Percentiles rank a stretch among this genome's conserved stretches.
Conservation (phyloP, 2,797 vertebrate species). For the Melanotaenia trifasciata region DNA sequence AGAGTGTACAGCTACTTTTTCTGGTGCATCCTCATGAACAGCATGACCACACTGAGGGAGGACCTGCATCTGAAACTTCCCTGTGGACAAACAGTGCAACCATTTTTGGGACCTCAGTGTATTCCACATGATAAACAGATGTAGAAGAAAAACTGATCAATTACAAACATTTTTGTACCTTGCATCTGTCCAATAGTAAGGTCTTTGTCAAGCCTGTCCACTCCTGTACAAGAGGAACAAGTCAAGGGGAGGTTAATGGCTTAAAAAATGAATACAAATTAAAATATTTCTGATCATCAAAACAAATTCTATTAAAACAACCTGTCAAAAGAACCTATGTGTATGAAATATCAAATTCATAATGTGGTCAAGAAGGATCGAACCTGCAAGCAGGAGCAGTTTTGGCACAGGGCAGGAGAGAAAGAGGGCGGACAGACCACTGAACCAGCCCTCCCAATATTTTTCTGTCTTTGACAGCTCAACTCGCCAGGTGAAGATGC, state of each 20-base stretch:
- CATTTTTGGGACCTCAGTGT: too few relatives aligned
- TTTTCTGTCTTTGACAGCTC: constrained; percentile 97
- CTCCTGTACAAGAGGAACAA: constrained; percentile 82
- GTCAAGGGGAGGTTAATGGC: constrained; percentile 29
- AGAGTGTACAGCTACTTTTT: constrained; percentile 87
- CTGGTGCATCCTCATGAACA: constrained; percentile 96
- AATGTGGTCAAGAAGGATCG: constrained; percentile 7
- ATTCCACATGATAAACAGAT: neutral
- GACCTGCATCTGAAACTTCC: constrained; percentile 99
- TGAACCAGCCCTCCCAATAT: constrained; percentile 99
- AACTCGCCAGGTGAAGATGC: constrained; percentile 94
- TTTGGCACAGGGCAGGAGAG: constrained; percentile 93
- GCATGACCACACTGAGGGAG: constrained; percentile 97
- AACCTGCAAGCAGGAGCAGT: constrained; percentile 95
- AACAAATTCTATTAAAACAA: constrained; percentile 4
- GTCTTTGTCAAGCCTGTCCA: constrained; percentile 98
- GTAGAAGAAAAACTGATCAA: neutral
- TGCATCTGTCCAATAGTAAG: constrained; percentile 99
- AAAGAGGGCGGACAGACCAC: constrained; percentile 95
- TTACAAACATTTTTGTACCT: constrained; percentile 79
- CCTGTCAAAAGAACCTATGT: neutral
- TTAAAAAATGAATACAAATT: neutral
- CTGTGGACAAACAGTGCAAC: constrained; percentile 72
- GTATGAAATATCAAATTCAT: neutral
- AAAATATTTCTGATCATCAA: too few relatives aligned